phyloP scores from a whole-genome alignment of 1,140 invertebrate species.

The Plectrocnemia conspersa region DNA sequence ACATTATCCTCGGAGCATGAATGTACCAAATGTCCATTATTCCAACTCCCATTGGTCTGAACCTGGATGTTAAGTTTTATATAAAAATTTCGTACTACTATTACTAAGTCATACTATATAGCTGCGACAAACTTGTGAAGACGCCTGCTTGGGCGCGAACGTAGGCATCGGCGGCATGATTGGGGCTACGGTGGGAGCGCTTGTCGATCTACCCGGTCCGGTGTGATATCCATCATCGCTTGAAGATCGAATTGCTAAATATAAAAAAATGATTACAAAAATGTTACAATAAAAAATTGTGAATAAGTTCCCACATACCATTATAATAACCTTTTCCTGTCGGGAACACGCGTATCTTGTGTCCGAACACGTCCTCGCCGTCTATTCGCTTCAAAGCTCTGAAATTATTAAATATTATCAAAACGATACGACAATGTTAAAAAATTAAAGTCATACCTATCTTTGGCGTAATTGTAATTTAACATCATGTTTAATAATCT shows the following conservation, averaged over 20 bases:
- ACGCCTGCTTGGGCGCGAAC: slow-evolving; percentile 20
- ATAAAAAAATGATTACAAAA: background rate
- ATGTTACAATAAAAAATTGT: background rate
- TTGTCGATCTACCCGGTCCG: slow-evolving; percentile 32
- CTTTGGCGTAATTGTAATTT: slow-evolving; percentile 33
- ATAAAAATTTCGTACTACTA: too few relatives aligned
- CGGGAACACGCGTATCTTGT: slow-evolving; percentile 56
- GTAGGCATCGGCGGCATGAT: slow-evolving; percentile 21
- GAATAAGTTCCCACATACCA: slow-evolving; percentile 11
- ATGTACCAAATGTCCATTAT: slow-evolving; percentile 7
- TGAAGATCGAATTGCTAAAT: slow-evolving; percentile 36
- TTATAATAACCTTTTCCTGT: slow-evolving; percentile 27
- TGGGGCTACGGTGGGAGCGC: slow-evolving; percentile 20
- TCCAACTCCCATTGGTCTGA: slow-evolving; percentile 19
- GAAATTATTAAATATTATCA: slow-evolving; percentile 37
- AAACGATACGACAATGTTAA: slow-evolving; percentile 14
- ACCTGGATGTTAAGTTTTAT: too few relatives aligned
- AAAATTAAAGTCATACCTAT: slow-evolving; percentile 29
- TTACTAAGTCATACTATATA: too few relatives aligned
- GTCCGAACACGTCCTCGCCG: slow-evolving; percentile 77
- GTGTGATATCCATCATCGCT: slow-evolving; percentile 52
- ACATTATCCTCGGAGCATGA: slow-evolving; percentile 25
- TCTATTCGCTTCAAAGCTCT: slow-evolving; percentile 82
- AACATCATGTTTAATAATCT: slow-evolving; percentile 33
- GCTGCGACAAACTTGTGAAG: too few relatives aligned